Conservation (phyloP, 1,140 invertebrate genomes). For the Caerostris extrusa region DNA sequence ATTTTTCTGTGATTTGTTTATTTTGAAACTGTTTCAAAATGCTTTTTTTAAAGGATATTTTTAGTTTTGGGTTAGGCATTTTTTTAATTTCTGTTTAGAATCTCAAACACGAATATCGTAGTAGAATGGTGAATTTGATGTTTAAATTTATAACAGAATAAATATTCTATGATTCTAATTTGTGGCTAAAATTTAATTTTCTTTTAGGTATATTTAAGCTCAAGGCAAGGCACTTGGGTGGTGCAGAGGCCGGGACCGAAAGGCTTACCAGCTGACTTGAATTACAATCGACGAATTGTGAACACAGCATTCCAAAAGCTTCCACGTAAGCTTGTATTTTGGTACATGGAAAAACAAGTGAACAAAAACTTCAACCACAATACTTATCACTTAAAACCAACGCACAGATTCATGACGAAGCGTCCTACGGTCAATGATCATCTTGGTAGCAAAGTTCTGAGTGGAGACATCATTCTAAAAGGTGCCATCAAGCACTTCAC, state of each 20-base stretch:
- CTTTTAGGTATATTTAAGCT: slow-evolving; percentile 82
- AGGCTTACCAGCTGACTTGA: slow-evolving; percentile 81
- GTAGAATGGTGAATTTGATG: neutral
- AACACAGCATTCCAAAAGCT: slow-evolving; percentile 79
- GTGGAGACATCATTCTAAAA: slow-evolving; percentile 81
- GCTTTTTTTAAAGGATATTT: no score
- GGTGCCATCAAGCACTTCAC: slow-evolving; percentile 81
- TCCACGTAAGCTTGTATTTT: slow-evolving; percentile 63
- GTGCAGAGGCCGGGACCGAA: slow-evolving; percentile 80
- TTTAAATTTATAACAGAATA: neutral
- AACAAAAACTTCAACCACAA: slow-evolving; percentile 82
- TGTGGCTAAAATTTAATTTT: neutral
- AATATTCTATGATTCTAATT: neutral
- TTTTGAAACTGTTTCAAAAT: no score
- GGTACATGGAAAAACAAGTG: slow-evolving; percentile 79
- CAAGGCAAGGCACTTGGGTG: slow-evolving; percentile 83
- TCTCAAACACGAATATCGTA: neutral
- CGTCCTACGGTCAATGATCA: slow-evolving; percentile 84
- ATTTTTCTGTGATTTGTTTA: no score
- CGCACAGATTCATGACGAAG: slow-evolving; percentile 81
- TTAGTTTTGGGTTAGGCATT: no score
- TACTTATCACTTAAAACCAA: slow-evolving; percentile 82
- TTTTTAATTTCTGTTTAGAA: neutral
- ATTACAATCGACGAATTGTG: slow-evolving; percentile 79
- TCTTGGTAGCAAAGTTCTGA: slow-evolving; percentile 82